Base-by-base conservation (phyloP, 2,797 vertebrate species). In the Trachops cirrhosus region DNA sequence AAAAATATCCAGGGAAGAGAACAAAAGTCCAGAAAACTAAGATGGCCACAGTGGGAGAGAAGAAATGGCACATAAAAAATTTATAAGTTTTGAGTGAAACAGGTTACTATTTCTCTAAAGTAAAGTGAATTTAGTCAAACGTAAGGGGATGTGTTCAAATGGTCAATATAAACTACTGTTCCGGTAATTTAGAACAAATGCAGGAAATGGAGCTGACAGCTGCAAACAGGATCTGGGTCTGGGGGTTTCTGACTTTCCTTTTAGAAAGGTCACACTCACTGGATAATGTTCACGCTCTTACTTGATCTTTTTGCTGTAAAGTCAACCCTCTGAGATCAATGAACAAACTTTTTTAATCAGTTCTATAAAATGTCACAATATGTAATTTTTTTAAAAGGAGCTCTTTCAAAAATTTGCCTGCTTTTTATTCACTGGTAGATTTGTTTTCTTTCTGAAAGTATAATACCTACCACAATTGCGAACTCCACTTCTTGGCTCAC, bases 71-170 rank as follows among this genome's bases (percentile, higher is more conserved):
- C 52, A 26, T 21, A 52, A 21, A 29, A 41, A 68, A 37, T 44
- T 29, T 77, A 16, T 73, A 24, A 48, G 82, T 78, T 57, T 37
- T 37, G 8, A 48, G 18, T 62, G 62, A 93, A 91, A 91, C 48
- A 86, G 15, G 71, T 74, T 79, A 78, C 41, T 39, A 52, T 86
- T 79, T 84, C 70, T 84, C n/a, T 77, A 91, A 78, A 86, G 10
- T 75, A 75, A 88, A 88, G 46, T 71, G 9, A 75, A 82, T 89
- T 91, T 82, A 94, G 19, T 57, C 73, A 86, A 86, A 94, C 82
- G 41, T 50, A 83, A 83, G 68, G 37, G 41, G 85, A 91, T 70
- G 16, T 9, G 9, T 85, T 39, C 88, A 52, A 85, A 89, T 71
- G 34, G 52, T 71, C 34, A 62, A 18, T 57, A 67, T 29, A 91